A percentile compares a stretch with the other conserved stretches of the same genome.
phyloP scores from a whole-genome alignment of 2,888 invertebrate genomes.

The Leptinotarsa peninsularis region DNA sequence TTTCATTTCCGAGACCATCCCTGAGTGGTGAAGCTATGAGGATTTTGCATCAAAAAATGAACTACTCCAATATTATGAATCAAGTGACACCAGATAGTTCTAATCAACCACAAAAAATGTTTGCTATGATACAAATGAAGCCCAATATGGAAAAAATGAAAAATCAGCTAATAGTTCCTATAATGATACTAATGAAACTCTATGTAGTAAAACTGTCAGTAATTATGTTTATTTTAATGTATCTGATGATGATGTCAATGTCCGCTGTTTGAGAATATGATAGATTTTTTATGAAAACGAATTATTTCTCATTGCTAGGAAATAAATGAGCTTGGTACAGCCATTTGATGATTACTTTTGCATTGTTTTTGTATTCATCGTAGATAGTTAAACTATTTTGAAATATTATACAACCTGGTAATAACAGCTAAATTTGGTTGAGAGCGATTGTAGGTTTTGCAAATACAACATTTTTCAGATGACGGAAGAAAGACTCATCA shows the following conservation, averaged over 20 bases:
- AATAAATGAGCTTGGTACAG: no score
- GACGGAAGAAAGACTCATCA: conserved; percentile 11
- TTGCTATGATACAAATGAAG: not conserved
- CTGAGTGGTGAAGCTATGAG: not conserved
- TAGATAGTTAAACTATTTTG: no score
- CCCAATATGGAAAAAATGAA: conserved; percentile 2
- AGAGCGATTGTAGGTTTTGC: conserved; percentile 9
- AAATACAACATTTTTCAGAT: conserved; percentile 13
- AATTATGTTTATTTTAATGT: conserved; percentile 24
- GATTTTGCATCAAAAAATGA: not conserved
- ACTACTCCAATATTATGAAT: not conserved
- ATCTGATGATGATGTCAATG: conserved; percentile 25
- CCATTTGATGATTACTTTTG: no score
- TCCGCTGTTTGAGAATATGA: not conserved
- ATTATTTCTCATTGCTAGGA: no score
- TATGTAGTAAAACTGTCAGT: conserved; percentile 20
- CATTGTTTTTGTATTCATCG: no score
- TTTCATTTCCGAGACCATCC: not conserved
- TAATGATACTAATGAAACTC: conserved; percentile 16
- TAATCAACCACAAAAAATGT: conserved; percentile 3
- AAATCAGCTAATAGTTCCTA: conserved; percentile 14
- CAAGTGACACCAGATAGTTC: not conserved
- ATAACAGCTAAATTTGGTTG: not conserved
- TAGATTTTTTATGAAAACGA: no score
- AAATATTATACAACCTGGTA: no score